These are phyloP conservation scores for Anolis sagrei DNA, from an alignment of 2,113 vertebrate species.

Conservation along the genomic window DNA sequence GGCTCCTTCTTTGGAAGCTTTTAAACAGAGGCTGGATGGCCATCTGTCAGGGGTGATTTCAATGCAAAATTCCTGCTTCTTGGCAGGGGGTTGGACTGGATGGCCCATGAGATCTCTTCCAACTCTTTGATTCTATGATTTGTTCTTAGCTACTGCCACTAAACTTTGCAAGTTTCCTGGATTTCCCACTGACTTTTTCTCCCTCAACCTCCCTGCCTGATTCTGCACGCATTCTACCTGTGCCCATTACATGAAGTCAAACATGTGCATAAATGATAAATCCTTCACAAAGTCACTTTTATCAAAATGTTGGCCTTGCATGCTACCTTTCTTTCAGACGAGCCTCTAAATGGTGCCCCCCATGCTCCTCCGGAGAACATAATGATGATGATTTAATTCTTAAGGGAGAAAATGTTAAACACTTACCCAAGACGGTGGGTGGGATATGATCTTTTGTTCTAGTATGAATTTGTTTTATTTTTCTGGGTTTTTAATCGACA, in stretches of 20 bases:
- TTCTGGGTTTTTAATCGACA: conserved; percentile 42
- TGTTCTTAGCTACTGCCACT: neutral
- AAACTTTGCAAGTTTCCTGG: neutral
- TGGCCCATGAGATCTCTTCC: no score
- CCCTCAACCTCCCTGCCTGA: no score
- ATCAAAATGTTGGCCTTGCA: conserved; percentile 28
- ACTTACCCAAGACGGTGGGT: neutral
- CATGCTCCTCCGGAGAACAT: conserved; percentile 31
- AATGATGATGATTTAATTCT: conserved; percentile 20
- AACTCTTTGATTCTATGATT: no score
- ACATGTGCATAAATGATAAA: conserved; percentile 4
- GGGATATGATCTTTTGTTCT: conserved; percentile 14
- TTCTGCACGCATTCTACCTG: neutral
- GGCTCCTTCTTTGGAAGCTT: no score
- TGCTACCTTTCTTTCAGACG: neutral
- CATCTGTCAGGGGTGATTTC: no score
- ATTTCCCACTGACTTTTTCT: neutral
- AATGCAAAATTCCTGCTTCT: no score
- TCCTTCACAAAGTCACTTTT: conserved; percentile 35
- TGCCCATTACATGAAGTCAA: neutral
- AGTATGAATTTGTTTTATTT: conserved; percentile 29
- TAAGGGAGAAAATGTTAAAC: conserved; percentile 20
- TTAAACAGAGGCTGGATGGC: no score
- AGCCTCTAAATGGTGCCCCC: conserved; percentile 34
- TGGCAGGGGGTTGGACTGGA: no score